Base-by-base conservation (phyloP, 2,797 vertebrate species). In the Psittacula derbiana region DNA sequence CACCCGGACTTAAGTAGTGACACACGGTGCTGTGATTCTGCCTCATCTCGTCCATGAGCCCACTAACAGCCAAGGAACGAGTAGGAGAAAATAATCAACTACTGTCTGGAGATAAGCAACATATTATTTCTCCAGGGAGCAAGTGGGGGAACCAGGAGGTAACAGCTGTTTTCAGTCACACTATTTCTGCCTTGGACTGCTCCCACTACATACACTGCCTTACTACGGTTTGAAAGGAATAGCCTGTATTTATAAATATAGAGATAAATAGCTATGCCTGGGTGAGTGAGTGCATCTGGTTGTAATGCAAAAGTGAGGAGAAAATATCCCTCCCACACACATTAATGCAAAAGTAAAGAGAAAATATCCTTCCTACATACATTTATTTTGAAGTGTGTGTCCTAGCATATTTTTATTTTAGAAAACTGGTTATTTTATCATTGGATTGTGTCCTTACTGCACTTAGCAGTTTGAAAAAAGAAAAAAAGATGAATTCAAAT, bases 351-450 rank as follows among this genome's bases (percentile, higher is more conserved):
- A 92, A 95, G 71, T 55, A 84, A 95, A 92, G 91, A 85, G 71
- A 87, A 95, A 94, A 91, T 94, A 96, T 52, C 79, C 91, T 93
- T 94, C 90, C 94, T 74, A 90, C 87, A 80, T 66, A 76, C 47
- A 85, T 92, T 73, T 95, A 88, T 88, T 95, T 95, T 89, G 38
- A 91, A 87, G 65, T 80, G 79, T 89, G 84, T 71, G 62, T 62
- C 52, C 67, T 89, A 76, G 88, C 61, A 61, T 89, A 87, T 83
- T 89, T 95, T 92, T 94, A 73, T 94, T 96, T 93, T 87, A 85
- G 74, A 91, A 93, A 95, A 89, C 69, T n/a, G 67, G 74, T 70
- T 93, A 89, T 75, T 92, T 82, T 61, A 57, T 92, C 81, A 78
- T 31, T 86, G 93, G 67, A 87, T 89, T 90, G 61, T 67, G 60